Evolutionary conservation across 2,888 invertebrate species (phyloP).

Genomic region (Apotomis capreana): DNA sequence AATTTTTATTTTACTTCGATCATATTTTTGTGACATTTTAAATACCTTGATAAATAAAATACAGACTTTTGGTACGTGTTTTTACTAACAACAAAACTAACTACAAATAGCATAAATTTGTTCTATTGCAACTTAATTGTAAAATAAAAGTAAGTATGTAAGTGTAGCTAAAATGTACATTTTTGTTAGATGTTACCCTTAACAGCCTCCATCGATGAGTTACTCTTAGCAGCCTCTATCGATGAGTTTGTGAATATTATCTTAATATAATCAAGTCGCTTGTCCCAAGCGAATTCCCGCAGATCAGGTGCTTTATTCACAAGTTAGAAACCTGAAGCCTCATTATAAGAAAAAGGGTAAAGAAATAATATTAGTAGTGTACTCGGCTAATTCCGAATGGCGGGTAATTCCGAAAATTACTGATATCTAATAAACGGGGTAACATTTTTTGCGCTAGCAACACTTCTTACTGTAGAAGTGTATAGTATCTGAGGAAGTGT

Average conservation of each 20-base stretch:
- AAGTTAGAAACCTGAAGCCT: constrained; percentile 18
- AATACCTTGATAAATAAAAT: constrained; percentile 4
- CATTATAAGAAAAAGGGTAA: constrained; percentile 2
- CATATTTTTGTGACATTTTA: background rate
- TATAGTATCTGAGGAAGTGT: too few relatives aligned
- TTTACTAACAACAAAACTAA: background rate
- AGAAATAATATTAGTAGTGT: too few relatives aligned
- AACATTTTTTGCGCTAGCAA: too few relatives aligned
- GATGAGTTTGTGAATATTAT: constrained; percentile 16
- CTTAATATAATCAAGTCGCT: constrained; percentile 1
- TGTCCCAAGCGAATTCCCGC: constrained; percentile 22
- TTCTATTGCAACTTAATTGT: constrained; percentile 12
- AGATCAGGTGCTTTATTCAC: background rate
- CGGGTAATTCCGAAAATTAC: too few relatives aligned
- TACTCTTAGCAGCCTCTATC: background rate
- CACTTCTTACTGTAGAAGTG: too few relatives aligned
- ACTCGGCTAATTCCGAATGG: too few relatives aligned
- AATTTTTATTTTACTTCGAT: too few relatives aligned
- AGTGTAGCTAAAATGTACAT: too few relatives aligned
- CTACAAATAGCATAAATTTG: background rate
- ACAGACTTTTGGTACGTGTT: background rate
- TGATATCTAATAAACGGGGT: too few relatives aligned
- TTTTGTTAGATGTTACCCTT: constrained; percentile 12
- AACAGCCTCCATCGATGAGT: background rate
- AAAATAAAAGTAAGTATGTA: background rate